Evolutionary conservation across 1,140 invertebrate genomes (phyloP).

Genomic region (Caenorhabditis brenneri): DNA sequence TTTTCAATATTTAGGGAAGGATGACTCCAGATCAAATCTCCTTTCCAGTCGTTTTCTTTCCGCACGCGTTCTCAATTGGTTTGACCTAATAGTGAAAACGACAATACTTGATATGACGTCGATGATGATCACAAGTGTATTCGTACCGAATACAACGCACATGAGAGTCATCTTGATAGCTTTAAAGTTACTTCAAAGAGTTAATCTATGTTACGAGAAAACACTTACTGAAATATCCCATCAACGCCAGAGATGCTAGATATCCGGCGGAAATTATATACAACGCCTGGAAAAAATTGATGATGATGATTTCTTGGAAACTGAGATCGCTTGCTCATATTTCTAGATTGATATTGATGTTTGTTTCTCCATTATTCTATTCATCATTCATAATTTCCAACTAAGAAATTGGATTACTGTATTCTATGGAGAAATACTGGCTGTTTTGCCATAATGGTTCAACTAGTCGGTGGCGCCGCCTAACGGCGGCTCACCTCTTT

Average conservation of each 20-base stretch:
- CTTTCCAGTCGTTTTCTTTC: neutral
- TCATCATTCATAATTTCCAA: too few species aligned
- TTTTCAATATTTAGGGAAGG: constrained; percentile 2
- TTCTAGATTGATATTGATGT: too few species aligned
- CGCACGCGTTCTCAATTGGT: constrained; percentile 11
- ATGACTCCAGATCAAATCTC: neutral
- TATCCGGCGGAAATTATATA: constrained; percentile 12
- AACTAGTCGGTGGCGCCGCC: too few species aligned
- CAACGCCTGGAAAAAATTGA: neutral
- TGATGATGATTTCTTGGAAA: neutral
- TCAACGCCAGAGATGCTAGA: neutral
- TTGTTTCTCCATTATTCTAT: too few species aligned
- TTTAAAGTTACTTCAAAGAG: neutral
- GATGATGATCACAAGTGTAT: constrained; percentile 12
- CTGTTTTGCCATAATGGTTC: too few species aligned
- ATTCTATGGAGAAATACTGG: too few species aligned
- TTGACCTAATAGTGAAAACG: neutral
- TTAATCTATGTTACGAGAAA: neutral
- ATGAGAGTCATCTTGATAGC: constrained; percentile 12
- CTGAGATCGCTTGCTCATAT: too few species aligned
- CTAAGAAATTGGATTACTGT: too few species aligned
- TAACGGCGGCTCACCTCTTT: too few species aligned
- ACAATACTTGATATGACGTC: constrained; percentile 1
- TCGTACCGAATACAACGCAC: constrained; percentile 24
- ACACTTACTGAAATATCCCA: constrained; percentile 28